Base-by-base conservation (phyloP, 30 jellyfish, hydroid and myxozoan genomes). In the Aurelia coerulea region DNA sequence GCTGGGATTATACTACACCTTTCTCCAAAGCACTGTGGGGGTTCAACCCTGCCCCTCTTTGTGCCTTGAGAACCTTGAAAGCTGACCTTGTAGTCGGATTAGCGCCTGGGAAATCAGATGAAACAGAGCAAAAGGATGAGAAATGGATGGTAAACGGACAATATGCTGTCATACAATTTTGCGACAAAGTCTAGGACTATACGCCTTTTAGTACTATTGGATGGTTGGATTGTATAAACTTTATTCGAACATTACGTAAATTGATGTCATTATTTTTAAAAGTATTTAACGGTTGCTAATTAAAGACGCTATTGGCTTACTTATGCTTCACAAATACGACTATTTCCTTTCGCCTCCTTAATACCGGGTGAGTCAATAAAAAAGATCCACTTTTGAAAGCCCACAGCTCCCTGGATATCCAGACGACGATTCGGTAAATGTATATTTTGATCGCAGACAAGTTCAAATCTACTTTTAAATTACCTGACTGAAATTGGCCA, bases 41-140 rank as follows among this genome's bases (percentile, higher is more conserved):
- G 18, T 95, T 95, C 86, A 65, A 78, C 66, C 99, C 99, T 4
- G 98, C 96, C 51, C 99, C 99, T 23, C 74, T 90, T 13, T 90
- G 97, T 78, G 87, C 98, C 17, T 76, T 95, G 77, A 80, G 99
- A 51, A 90, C 99, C 15, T 77, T 95, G 75, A 95, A 95, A 80
- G 96, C 96, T 60, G 99, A 90, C 71, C 70, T 87, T 23, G 97
- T 90, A 18, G 98, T 90, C 34, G 99, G 98, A 5, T 72, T 95
- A 67, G 85, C 68, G 1, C 92, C 96, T 13, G 97, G 99, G 29
- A 78, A 88, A 53, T 91, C 86, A 12, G 92, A 88, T 13, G 96
- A 94, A 82, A 73, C 91, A 41, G 95, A 66, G 5, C 73, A 78
- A 17, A 94, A 84, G 70, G 91, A 83, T 41, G 49, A 71, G n/a